Base-by-base conservation (phyloP, 2,888 invertebrate genomes). In the Papilio protenor region DNA sequence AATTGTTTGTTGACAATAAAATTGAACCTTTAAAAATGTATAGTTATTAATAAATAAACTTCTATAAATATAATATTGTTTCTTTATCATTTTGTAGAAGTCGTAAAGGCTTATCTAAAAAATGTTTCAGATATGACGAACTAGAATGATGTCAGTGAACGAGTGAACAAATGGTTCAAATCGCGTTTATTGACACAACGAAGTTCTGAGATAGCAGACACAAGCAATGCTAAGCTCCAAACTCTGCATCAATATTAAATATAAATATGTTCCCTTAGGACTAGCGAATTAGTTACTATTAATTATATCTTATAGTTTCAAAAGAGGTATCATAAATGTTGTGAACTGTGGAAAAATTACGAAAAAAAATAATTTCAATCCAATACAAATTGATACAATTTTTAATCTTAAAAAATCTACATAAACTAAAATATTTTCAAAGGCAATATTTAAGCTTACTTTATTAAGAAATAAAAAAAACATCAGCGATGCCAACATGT, bases 181-280 rank as follows among this genome's bases (percentile, higher is more conserved):
- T 55, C 77, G 64, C 55, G 73, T 75, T 71, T 52, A 40, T 78
- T 78, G 78, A 79, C 69, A 78, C 73, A 40, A 78, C 79, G 80
- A 82, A 83, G 81, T 59, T 81, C 74, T 47, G 86, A 40, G 5
- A 40, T 40, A 49, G 49, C 89, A 92, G 92, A 92, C 93, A 93
- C 93, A 93, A 92, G 94, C 93, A 88, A 87, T n/a, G 55, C 55
- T 55, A 91, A 91, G 91, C 89, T 82, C 81, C 64, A 80, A n/a
- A 61, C 45, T 27, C 84, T 90, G 90, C 90, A 92, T 90, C 91
- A 88, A 81, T 66, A 49, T 52, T 64, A 33, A 64, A 64, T 64
- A 64, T 16, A 64, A 64, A 18, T 40, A 40, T 8, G 55, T 52
- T 69, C n/a, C 66, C 66, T 66, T 66, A 66, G 14, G 12, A 66